Base-by-base conservation (phyloP, 2,888 invertebrate species). In the Erynnis tages region DNA sequence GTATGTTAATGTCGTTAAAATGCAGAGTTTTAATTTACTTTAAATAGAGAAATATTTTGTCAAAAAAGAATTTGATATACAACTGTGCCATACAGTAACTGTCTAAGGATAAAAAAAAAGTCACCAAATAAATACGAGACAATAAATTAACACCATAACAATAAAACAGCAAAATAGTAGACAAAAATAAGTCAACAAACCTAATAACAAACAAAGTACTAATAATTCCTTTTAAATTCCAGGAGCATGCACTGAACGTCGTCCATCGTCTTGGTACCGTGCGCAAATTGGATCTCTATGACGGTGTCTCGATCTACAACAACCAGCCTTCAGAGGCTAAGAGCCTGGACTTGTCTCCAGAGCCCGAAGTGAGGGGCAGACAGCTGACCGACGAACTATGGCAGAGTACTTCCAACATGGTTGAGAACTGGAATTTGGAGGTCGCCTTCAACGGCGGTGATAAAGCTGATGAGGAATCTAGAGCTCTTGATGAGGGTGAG, bases 221-320 rank as follows among this genome's bases (percentile, higher is more conserved):
- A 5, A 21, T 2, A 11, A 7, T 62, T 59, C n/a, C n/a, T n/a
- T n/a, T n/a, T n/a, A n/a, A n/a, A n/a, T 58, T 60, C 14, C 71
- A 89, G 89, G 89, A 89, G 64, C 80, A 86, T 52, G 87, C 84
- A 0, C 66, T 87, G 0, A 83, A 79, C 65, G 82, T 79, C 1
- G 73, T 83, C 8, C 82, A 85, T 35, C 73, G 81, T 54, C 66
- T 88, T 0, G 66, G 79, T 16, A 63, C 79, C 2, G 71, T 81
- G 2, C 77, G 85, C 16, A 75, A 82, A 40, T 61, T 88, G 32
- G 77, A 76, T 25, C 67, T 89, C 38, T 58, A 75, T 3, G 83
- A 88, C 34, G 85, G 87, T 8, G 55, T 89, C 2, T 79, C 84
- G 1, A 65, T 88, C 17, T 58, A 82, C 46, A 88, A 88, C 62